These are phyloP conservation scores for Palythoa grandiflora DNA, from an alignment of 92 coral and sea anemone genomes.

Conservation along the genomic window DNA sequence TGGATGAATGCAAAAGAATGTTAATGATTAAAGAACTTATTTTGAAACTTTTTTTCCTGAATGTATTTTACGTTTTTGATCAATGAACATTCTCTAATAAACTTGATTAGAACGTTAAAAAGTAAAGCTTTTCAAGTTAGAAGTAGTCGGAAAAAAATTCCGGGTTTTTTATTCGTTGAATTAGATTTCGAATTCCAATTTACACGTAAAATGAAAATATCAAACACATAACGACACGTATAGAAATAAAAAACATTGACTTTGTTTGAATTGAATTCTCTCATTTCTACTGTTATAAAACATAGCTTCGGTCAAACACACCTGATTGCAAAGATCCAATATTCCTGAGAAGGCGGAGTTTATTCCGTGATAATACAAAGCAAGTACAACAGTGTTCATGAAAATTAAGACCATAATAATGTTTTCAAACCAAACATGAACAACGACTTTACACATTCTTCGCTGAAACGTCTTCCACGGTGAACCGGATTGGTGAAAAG, in stretches of 20 bases:
- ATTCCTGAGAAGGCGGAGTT: constrained; percentile 62
- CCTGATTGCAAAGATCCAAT: constrained; percentile 75
- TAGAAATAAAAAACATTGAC: no score
- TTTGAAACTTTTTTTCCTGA: neutral
- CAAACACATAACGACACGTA: no score
- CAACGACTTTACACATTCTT: constrained; percentile 50
- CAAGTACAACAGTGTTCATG: constrained; percentile 82
- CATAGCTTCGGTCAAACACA: constrained; percentile 1
- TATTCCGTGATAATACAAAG: constrained; percentile 79
- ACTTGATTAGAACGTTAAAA: no score
- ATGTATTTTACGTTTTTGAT: neutral
- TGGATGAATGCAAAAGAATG: neutral
- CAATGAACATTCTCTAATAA: no score
- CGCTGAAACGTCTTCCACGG: constrained; percentile 34
- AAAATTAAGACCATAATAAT: constrained; percentile 73
- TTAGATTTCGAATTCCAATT: no score
- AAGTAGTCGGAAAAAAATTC: no score
- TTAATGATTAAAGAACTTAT: neutral
- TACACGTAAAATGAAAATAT: no score
- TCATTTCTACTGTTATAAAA: no score
- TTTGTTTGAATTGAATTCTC: no score
- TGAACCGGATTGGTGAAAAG: constrained; percentile 3
- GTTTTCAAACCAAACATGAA: constrained; percentile 72
- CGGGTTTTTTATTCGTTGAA: no score
- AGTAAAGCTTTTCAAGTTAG: no score